Evolutionary conservation across 1,140 invertebrate species (phyloP).

Genomic region (Drosophila mayri): DNA sequence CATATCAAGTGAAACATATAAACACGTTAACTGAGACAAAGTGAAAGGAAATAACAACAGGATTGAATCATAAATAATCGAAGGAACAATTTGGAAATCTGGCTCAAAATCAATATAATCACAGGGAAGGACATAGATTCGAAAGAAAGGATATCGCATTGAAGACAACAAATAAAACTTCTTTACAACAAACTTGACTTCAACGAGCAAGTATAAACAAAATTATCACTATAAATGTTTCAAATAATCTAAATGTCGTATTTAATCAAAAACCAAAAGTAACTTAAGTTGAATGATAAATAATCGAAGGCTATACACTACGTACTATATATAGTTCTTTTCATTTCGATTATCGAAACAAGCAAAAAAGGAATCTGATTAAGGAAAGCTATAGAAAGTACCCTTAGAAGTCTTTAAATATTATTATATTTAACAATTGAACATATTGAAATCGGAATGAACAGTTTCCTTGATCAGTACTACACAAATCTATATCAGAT

Average conservation of each 20-base stretch:
- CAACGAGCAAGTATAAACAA: conserved; percentile 12
- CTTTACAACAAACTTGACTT: neutral
- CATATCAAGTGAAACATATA: conserved; percentile 35
- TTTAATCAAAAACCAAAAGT: conserved; percentile 11
- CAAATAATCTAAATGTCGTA: conserved; percentile 15
- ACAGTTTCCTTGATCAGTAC: conserved; percentile 25
- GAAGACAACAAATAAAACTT: neutral
- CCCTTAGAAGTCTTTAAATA: neutral
- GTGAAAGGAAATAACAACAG: conserved; percentile 2
- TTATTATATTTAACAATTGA: neutral
- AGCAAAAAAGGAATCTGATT: neutral
- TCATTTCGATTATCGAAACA: conserved; percentile 4
- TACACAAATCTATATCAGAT: conserved; percentile 13
- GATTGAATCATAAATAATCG: neutral
- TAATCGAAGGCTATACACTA: neutral
- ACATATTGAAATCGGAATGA: conserved; percentile 6
- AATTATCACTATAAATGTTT: conserved; percentile 6
- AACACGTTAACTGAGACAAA: conserved; percentile 6
- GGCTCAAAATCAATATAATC: neutral
- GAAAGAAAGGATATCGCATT: neutral
- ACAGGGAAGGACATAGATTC: neutral
- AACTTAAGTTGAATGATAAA: neutral
- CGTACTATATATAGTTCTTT: neutral
- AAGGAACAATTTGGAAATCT: neutral
- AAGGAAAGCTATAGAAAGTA: conserved; percentile 13